Percentiles rank a stretch among this genome's conserved stretches.
phyloP scores from a whole-genome alignment of 2,888 invertebrate genomes.

The Xestia xanthographa region DNA sequence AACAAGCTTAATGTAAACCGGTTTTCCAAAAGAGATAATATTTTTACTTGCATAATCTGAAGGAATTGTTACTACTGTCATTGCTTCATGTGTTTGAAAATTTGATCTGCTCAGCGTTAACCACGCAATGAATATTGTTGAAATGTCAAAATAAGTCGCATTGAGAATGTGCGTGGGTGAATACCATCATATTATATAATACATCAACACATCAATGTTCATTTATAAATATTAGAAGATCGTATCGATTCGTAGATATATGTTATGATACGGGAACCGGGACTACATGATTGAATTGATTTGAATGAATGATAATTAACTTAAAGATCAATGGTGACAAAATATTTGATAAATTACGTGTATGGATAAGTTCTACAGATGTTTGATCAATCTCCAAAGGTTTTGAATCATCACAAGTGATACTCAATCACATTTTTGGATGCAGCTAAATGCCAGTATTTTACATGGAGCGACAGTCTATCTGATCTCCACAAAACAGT shows the following conservation, averaged over 20 bases:
- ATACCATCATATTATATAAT: too few relatives aligned
- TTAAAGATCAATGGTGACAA: constrained; percentile 36
- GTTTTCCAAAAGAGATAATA: neutral
- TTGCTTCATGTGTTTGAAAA: neutral
- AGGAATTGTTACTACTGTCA: too few relatives aligned
- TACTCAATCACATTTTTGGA: neutral
- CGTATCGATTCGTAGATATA: neutral
- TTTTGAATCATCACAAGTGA: constrained; percentile 2
- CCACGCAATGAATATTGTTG: neutral
- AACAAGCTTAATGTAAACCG: neutral
- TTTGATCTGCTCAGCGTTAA: neutral
- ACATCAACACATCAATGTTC: neutral
- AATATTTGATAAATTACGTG: constrained; percentile 29
- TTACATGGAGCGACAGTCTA: neutral
- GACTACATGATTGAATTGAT: constrained; percentile 39
- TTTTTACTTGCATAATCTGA: neutral
- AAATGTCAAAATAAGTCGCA: neutral
- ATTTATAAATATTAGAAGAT: neutral
- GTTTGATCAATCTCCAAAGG: neutral
- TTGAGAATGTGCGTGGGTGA: neutral
- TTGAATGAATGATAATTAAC: constrained; percentile 42
- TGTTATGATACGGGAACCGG: constrained; percentile 37
- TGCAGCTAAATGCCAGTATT: neutral
- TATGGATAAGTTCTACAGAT: constrained; percentile 10
- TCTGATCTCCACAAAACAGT: neutral